phyloP scores from a whole-genome alignment of 2,888 invertebrate species.

The Oasisia sp. region DNA sequence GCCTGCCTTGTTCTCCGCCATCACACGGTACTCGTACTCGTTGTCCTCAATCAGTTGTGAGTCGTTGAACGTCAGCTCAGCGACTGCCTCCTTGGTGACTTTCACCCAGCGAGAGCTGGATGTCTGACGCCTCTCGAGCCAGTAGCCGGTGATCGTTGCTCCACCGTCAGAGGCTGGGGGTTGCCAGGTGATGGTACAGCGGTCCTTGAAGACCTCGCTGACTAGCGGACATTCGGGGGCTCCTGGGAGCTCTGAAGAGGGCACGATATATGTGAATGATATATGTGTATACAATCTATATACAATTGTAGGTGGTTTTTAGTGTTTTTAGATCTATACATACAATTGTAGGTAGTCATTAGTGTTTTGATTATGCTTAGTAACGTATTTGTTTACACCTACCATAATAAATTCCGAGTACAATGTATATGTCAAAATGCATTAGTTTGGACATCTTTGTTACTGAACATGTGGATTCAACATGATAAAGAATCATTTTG shows the following conservation, averaged over 20 bases:
- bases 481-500: neutral
- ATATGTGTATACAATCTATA: neutral
- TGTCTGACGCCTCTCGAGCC: constrained; percentile 57
- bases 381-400: neutral
- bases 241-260: constrained; percentile 35
- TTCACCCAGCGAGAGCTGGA: constrained; percentile 52
- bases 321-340: neutral
- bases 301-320: neutral
- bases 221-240: constrained; percentile 40
- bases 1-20: constrained; percentile 90
- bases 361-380: neutral
- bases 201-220: constrained; percentile 39
- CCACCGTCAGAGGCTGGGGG: constrained; percentile 63
- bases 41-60: constrained; percentile 72
- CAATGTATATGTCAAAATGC: neutral
- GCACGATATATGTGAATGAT: neutral
- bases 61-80: constrained; percentile 41
- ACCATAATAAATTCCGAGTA: neutral
- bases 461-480: neutral
- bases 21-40: constrained; percentile 89
- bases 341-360: neutral
- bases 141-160: constrained; percentile 58
- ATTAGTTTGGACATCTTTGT: neutral
- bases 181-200: constrained; percentile 59
- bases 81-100: constrained; percentile 48